A percentile compares a stretch with the other conserved stretches of the same genome.
Conservation (phyloP, 23 tunicate genomes). For the Ciona savignyi region DNA sequence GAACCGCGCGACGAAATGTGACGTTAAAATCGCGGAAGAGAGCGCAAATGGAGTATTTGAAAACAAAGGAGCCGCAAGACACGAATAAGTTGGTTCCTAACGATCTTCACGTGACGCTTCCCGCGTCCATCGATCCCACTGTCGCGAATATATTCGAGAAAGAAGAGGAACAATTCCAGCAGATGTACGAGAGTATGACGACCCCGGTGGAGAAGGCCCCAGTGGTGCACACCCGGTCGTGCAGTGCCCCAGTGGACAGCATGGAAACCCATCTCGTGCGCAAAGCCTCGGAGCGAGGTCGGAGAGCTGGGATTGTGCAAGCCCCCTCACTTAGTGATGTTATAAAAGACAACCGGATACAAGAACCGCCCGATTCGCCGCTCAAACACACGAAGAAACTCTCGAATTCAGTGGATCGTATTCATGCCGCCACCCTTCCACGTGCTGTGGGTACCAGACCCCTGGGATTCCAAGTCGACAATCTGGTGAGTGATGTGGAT, state of each 20-base stretch:
- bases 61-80: not conserved
- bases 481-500: not conserved
- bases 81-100: not conserved
- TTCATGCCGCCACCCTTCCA: constrained; percentile 45
- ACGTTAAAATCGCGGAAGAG: not conserved
- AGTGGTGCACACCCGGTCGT: constrained; percentile 12
- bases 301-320: constrained; percentile 59
- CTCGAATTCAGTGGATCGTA: constrained; percentile 24
- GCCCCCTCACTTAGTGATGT: constrained; percentile 48
- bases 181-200: constrained; percentile 48
- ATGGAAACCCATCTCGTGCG: constrained; percentile 9
- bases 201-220: not conserved
- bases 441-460: constrained; percentile 27
- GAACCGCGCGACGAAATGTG: not conserved
- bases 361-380: not conserved
- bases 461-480: constrained; percentile 16
- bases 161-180: constrained; percentile 59
- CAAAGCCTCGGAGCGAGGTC: constrained; percentile 8
- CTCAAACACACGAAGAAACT: constrained; percentile 7
- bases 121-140: not conserved
- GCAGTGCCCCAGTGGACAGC: constrained; percentile 17
- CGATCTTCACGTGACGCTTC: not conserved
- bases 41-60: not conserved
- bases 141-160: constrained; percentile 22
- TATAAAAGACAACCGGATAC: not conserved